Percentiles rank a stretch among this genome's conserved stretches.
Conservation (phyloP, 1,140 invertebrate species). For the Camponotus pennsylvanicus region DNA sequence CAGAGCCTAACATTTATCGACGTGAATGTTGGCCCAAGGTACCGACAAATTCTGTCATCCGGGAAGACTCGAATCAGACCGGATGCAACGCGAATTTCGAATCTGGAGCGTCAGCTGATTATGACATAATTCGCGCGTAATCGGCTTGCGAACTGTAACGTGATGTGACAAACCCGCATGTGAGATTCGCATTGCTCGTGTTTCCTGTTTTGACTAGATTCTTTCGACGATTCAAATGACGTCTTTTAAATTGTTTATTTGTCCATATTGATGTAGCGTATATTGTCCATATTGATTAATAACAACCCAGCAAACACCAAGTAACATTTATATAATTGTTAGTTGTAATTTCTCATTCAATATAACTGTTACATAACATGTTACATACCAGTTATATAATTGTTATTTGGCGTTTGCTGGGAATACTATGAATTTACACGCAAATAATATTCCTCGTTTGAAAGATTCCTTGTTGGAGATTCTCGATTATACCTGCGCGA, state of each 20-base stretch:
- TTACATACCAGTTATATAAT: too few species aligned
- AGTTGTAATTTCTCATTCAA: too few species aligned
- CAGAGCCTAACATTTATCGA: background rate
- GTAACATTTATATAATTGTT: too few species aligned
- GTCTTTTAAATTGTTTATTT: too few species aligned
- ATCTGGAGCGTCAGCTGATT: constrained; percentile 20
- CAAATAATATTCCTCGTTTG: background rate
- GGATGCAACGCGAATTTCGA: constrained; percentile 25
- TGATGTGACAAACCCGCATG: background rate
- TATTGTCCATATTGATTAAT: too few species aligned
- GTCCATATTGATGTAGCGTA: too few species aligned
- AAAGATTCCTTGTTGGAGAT: background rate
- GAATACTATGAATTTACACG: too few species aligned
- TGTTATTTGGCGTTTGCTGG: too few species aligned
- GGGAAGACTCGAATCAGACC: constrained; percentile 17
- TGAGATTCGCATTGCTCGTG: background rate
- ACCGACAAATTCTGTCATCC: constrained; percentile 4
- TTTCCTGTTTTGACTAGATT: background rate
- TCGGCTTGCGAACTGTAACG: background rate
- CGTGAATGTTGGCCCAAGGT: background rate
- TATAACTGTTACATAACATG: too few species aligned
- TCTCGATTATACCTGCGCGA: background rate
- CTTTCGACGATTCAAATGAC: too few species aligned
- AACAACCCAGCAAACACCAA: too few species aligned
- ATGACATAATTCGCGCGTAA: constrained; percentile 4